These are phyloP conservation scores for Ctenodactylus gundi DNA, from an alignment of 2,113 vertebrate species.

Conservation along the genomic window DNA sequence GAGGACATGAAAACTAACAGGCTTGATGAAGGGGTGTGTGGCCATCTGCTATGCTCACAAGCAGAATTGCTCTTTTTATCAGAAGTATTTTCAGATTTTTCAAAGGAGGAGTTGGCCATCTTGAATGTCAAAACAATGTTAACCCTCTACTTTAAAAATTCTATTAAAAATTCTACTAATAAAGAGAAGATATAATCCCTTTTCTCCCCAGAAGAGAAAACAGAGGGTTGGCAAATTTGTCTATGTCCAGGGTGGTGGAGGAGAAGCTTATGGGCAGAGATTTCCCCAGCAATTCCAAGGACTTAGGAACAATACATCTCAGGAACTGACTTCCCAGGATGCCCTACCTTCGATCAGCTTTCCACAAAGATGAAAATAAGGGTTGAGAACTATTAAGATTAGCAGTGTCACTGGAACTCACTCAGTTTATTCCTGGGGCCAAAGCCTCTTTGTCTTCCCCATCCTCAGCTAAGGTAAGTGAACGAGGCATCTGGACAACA, in stretches of 20 bases:
- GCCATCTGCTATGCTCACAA: slow-evolving; percentile 74
- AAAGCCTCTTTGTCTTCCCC: not conserved
- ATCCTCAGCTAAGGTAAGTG: not conserved
- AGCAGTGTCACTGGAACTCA: not conserved
- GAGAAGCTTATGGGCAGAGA: not conserved
- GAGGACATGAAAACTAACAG: slow-evolving; percentile 63
- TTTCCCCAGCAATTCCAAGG: not conserved
- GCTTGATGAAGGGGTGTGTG: slow-evolving; percentile 60
- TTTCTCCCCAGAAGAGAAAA: not conserved
- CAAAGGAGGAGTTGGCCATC: slow-evolving; percentile 48
- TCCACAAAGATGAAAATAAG: slow-evolving; percentile 22
- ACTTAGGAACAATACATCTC: not conserved
- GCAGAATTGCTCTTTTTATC: slow-evolving; percentile 76
- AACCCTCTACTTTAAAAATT: slow-evolving; percentile 40
- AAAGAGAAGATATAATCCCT: not conserved
- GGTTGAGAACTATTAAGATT: not conserved
- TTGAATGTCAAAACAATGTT: slow-evolving; percentile 49
- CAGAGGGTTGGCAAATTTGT: not conserved
- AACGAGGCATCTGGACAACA: not conserved
- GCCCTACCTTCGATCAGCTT: not conserved
- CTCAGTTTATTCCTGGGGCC: not conserved
- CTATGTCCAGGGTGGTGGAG: not conserved
- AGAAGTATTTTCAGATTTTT: slow-evolving; percentile 74
- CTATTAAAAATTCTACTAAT: slow-evolving; percentile 29
- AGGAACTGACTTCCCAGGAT: not conserved